phyloP scores from a whole-genome alignment of 2,888 invertebrate species.

The Cordilura impudica region DNA sequence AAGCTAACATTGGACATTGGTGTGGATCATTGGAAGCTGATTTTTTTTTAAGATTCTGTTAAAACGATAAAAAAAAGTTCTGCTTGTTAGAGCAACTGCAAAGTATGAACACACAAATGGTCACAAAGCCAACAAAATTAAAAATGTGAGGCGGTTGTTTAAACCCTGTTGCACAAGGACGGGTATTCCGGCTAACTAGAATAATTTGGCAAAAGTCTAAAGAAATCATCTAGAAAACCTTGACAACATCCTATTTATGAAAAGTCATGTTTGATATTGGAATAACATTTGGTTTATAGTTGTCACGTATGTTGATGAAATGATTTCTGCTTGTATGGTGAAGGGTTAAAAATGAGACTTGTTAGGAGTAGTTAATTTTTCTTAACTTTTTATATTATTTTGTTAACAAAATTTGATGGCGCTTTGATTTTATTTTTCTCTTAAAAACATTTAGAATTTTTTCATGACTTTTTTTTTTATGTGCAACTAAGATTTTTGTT shows the following conservation, averaged over 20 bases:
- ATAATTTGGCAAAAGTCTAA: too few relatives aligned
- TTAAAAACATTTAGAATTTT: slow-evolving; percentile 24
- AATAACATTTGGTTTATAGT: too few relatives aligned
- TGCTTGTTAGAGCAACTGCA: slow-evolving; percentile 44
- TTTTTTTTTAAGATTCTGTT: slow-evolving; percentile 38
- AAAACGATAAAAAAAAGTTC: slow-evolving; percentile 43
- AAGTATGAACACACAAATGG: neutral
- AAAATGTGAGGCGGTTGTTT: neutral
- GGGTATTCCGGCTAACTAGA: too few relatives aligned
- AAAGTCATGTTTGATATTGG: too few relatives aligned
- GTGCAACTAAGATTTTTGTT: slow-evolving; percentile 59
- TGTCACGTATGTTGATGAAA: too few relatives aligned
- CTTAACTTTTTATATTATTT: slow-evolving; percentile 9
- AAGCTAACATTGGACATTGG: slow-evolving; percentile 12
- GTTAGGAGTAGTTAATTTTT: slow-evolving; percentile 50
- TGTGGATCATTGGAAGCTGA: slow-evolving; percentile 33
- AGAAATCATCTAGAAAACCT: slow-evolving; percentile 2
- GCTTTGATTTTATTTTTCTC: slow-evolving; percentile 61
- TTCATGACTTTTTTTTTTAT: slow-evolving; percentile 62
- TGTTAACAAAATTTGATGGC: slow-evolving; percentile 56
- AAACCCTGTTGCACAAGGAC: neutral
- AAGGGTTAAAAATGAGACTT: slow-evolving; percentile 14
- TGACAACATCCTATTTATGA: slow-evolving; percentile 25
- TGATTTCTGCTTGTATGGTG: neutral
- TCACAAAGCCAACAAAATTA: neutral